Percentiles rank a stretch among this genome's conserved stretches.
These are phyloP conservation scores for Beris chalybata DNA, from an alignment of 2,888 invertebrate species.

Conservation along the genomic window DNA sequence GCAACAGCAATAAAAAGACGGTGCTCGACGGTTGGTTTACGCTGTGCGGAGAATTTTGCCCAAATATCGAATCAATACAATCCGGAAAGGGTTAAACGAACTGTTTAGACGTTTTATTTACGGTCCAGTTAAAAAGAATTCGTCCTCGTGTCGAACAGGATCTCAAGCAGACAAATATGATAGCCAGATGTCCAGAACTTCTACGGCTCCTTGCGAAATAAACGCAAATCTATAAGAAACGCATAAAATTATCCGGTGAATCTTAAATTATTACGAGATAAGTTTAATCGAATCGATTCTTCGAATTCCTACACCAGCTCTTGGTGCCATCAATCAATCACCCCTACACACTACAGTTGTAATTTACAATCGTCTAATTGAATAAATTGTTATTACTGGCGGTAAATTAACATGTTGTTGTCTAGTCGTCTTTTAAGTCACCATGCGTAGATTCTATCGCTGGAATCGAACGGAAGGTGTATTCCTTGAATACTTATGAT, in stretches of 20 bases:
- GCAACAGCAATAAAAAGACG: slow-evolving; percentile 30
- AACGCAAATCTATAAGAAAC: too few relatives aligned
- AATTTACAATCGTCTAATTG: background rate
- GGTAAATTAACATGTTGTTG: slow-evolving; percentile 9
- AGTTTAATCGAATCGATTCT: background rate
- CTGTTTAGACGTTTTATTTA: slow-evolving; percentile 21
- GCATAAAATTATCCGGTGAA: too few relatives aligned
- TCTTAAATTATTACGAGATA: background rate
- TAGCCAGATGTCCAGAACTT: too few relatives aligned
- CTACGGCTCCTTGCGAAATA: too few relatives aligned
- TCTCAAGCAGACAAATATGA: too few relatives aligned
- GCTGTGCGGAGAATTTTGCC: slow-evolving; percentile 13
- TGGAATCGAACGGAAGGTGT: slow-evolving; percentile 5
- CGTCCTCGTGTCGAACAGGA: too few relatives aligned
- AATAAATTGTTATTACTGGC: slow-evolving; percentile 4
- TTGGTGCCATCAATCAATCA: slow-evolving; percentile 2
- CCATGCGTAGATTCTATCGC: background rate
- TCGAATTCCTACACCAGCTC: background rate
- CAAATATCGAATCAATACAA: slow-evolving; percentile 23
- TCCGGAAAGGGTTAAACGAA: slow-evolving; percentile 32
- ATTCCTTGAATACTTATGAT: slow-evolving; percentile 6
- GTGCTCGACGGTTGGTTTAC: slow-evolving; percentile 31
- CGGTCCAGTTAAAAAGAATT: too few relatives aligned
- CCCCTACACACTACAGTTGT: background rate
- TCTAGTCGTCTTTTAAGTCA: background rate